Conservation (phyloP, 2,113 vertebrate species). For the Redunca redunca region DNA sequence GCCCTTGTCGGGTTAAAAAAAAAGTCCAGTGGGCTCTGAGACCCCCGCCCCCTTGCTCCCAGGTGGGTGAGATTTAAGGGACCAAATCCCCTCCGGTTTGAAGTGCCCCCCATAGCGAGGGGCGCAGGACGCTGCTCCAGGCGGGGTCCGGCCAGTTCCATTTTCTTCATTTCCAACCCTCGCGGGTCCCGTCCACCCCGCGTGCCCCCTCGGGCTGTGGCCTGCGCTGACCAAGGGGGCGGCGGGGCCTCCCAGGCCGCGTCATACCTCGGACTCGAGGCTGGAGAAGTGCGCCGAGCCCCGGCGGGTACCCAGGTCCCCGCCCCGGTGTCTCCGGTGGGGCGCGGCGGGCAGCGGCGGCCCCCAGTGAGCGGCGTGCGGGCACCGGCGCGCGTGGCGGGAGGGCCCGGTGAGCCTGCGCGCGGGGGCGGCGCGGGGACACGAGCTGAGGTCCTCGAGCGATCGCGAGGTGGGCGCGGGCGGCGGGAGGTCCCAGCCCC, state of each 20-base stretch:
- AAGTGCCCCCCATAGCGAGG: neutral
- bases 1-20: slow-evolving; percentile 74
- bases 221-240: slow-evolving; percentile 68
- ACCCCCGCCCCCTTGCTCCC: neutral
- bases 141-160: slow-evolving; percentile 8
- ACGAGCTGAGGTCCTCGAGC: slow-evolving; percentile 90
- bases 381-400: slow-evolving; percentile 76
- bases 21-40: slow-evolving; percentile 50
- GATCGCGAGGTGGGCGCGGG: slow-evolving; percentile 89
- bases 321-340: slow-evolving; percentile 77
- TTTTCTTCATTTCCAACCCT: neutral
- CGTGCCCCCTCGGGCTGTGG: slow-evolving; percentile 55
- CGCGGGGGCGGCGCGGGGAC: slow-evolving; percentile 74
- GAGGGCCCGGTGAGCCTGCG: slow-evolving; percentile 80
- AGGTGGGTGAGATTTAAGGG: slow-evolving; percentile 14
- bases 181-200: neutral
- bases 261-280: slow-evolving; percentile 95
- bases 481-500: slow-evolving; percentile 70
- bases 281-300: slow-evolving; percentile 95
- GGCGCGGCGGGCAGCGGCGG: slow-evolving; percentile 56
- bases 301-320: slow-evolving; percentile 90
- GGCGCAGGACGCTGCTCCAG: slow-evolving; percentile 32
- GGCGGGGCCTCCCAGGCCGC: neutral
- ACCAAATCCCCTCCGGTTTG: slow-evolving; percentile 6
- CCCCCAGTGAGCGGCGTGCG: slow-evolving; percentile 78